Conservation (phyloP, 2,113 vertebrate species). For the Panthera uncia region DNA sequence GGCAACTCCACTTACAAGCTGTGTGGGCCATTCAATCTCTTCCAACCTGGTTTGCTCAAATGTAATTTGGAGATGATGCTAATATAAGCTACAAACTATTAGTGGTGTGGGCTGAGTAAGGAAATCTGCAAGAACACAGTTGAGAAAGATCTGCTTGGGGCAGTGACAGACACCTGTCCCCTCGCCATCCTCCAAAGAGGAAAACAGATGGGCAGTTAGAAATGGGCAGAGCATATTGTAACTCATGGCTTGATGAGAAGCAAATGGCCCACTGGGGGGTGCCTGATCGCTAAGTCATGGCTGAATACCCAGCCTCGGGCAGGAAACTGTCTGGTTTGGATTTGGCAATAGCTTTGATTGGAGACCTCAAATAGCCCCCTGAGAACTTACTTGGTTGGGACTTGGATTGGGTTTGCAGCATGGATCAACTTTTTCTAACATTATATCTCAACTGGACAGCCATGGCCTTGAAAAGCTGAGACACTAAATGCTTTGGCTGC, state of each 20-base stretch:
- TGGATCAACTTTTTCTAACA: background rate
- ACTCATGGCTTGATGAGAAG: constrained; percentile 5
- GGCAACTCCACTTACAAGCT: background rate
- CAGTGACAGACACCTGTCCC: constrained; percentile 25
- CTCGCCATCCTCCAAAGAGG: constrained; percentile 5
- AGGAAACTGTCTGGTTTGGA: background rate
- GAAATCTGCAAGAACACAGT: background rate
- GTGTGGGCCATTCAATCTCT: background rate
- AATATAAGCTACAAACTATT: background rate
- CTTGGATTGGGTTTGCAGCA: background rate
- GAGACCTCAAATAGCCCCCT: background rate
- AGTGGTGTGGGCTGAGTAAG: background rate
- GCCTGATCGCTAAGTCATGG: background rate
- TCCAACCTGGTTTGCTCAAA: background rate
- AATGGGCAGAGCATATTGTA: background rate
- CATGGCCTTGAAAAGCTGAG: background rate
- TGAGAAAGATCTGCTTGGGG: constrained; percentile 9
- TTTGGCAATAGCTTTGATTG: background rate
- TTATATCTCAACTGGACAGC: background rate
- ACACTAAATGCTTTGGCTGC: background rate
- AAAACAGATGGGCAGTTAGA: constrained; percentile 52
- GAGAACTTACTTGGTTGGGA: background rate
- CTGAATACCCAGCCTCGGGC: background rate
- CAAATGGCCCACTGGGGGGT: background rate
- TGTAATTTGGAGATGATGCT: background rate